Conservation (phyloP, 2,113 vertebrate species). For the Xenopus laevis region DNA sequence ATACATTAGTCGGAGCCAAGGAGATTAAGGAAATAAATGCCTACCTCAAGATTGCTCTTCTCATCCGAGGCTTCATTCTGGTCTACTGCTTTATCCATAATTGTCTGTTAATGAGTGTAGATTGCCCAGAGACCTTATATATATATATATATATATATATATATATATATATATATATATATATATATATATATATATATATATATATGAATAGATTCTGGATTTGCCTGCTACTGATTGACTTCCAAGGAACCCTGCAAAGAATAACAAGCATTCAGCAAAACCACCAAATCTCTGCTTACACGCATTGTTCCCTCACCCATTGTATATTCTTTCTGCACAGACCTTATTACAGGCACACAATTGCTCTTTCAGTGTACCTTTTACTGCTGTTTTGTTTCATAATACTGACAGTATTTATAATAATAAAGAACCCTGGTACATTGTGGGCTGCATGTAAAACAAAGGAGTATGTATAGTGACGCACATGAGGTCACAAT, state of each 20-base stretch:
- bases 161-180: no score
- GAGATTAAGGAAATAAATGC: no score
- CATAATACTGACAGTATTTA: slow-evolving; percentile 17
- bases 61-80: slow-evolving; percentile 6
- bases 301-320: not conserved
- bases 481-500: slow-evolving; percentile 1
- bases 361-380: slow-evolving; percentile 14
- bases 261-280: slow-evolving; percentile 5
- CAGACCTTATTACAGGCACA: not conserved
- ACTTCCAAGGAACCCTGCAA: slow-evolving; percentile 13
- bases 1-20: no score
- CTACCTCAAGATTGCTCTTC: slow-evolving; percentile 20
- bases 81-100: slow-evolving; percentile 14
- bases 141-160: no score
- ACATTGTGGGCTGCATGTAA: no score
- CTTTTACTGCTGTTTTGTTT: slow-evolving; percentile 12
- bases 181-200: not conserved
- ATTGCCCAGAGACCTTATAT: not conserved
- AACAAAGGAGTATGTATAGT: no score
- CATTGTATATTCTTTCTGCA: not conserved
- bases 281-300: not conserved
- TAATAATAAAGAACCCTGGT: not conserved
- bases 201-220: not conserved
- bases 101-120: not conserved
- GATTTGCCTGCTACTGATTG: not conserved